phyloP scores from a whole-genome alignment of 35 echinoderm and acorn worm species.

The Ophiothrix spiculata region DNA sequence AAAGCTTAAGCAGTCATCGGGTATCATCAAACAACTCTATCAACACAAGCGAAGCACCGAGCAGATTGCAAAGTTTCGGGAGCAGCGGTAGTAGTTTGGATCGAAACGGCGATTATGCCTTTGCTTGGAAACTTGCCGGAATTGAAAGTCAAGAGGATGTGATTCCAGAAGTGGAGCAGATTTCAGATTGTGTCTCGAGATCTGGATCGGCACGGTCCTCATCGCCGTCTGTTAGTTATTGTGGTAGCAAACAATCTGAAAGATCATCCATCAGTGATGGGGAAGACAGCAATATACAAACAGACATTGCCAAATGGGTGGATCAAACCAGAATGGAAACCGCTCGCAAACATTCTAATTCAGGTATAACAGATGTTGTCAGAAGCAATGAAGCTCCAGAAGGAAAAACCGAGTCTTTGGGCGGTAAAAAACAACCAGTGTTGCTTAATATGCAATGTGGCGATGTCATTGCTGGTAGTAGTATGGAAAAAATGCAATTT shows the following conservation, averaged over 20 bases:
- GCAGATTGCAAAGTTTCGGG: constrained; percentile 69
- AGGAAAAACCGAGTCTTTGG: background rate
- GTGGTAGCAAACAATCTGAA: background rate
- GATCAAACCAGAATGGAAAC: constrained; percentile 38
- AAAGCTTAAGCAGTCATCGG: constrained; percentile 67
- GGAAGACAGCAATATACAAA: constrained; percentile 21
- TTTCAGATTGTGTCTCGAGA: background rate
- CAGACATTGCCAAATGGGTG: constrained; percentile 59
- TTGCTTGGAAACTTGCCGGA: background rate
- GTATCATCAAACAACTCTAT: constrained; percentile 51
- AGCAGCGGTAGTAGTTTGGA: constrained; percentile 50
- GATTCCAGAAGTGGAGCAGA: background rate
- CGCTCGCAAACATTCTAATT: constrained; percentile 1
- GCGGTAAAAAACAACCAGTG: background rate
- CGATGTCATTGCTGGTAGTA: constrained; percentile 27
- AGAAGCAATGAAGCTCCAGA: constrained; percentile 36
- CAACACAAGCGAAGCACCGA: constrained; percentile 58
- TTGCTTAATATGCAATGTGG: constrained; percentile 34
- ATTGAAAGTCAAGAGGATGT: background rate
- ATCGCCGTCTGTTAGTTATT: background rate
- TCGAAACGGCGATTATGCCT: constrained; percentile 9
- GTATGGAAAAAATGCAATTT: background rate
- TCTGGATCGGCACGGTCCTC: background rate
- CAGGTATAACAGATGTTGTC: background rate
- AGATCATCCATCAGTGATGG: constrained; percentile 12